Conservation (phyloP, 1,140 invertebrate genomes). For the Scaptomyza pallida region DNA sequence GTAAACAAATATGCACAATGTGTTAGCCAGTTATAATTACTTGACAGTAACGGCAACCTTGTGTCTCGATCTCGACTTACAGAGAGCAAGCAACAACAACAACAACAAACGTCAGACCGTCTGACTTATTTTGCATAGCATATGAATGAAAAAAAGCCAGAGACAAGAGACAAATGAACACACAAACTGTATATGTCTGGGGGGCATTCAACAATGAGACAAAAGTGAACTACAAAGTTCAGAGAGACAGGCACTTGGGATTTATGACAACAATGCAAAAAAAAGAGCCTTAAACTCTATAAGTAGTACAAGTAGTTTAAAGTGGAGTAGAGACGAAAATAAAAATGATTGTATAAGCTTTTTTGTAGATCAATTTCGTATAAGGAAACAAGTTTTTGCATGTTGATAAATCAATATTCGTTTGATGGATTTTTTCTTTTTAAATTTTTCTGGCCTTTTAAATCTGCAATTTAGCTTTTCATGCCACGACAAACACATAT, state of each 20-base stretch:
- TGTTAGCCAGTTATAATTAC: constrained; percentile 73
- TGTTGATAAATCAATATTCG: too few species aligned
- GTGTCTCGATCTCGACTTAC: constrained; percentile 70
- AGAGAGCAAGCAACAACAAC: constrained; percentile 28
- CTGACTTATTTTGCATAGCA: constrained; percentile 53
- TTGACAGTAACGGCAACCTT: constrained; percentile 79
- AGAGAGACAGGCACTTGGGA: constrained; percentile 62
- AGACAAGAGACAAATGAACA: constrained; percentile 40
- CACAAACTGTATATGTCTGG: constrained; percentile 29
- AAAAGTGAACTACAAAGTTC: constrained; percentile 50
- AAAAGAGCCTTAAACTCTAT: constrained; percentile 71
- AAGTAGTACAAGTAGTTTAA: constrained; percentile 6
- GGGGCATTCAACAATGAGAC: constrained; percentile 49
- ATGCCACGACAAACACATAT: constrained; percentile 29
- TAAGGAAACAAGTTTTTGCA: too few species aligned
- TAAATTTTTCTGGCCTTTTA: too few species aligned
- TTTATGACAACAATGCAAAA: constrained; percentile 60
- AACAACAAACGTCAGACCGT: constrained; percentile 29
- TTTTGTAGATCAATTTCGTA: too few species aligned
- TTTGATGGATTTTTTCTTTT: too few species aligned
- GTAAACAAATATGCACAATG: constrained; percentile 39
- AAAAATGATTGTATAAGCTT: constrained; percentile 28
- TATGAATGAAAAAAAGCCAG: constrained; percentile 68
- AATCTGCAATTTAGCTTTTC: neutral
- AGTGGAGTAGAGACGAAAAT: constrained; percentile 9